Conservation (phyloP, 1,140 invertebrate genomes). For the Caerostris darwini region DNA sequence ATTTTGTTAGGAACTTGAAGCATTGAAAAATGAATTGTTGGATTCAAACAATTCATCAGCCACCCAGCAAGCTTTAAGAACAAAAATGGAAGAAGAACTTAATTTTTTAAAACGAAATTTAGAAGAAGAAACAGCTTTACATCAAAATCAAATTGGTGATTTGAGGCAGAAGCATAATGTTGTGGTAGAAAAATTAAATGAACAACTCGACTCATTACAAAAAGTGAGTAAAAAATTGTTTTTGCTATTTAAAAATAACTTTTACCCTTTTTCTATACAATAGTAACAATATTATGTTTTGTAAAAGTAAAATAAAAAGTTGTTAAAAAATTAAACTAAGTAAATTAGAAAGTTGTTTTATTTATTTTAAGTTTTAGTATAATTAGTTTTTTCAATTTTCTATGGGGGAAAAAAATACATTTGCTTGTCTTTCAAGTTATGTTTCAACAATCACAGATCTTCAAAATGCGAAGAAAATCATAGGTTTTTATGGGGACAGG, state of each 20-base stretch:
- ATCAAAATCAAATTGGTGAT: constrained; percentile 91
- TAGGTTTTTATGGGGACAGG: no score
- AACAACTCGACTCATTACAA: constrained; percentile 95
- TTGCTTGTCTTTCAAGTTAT: no score
- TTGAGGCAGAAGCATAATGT: constrained; percentile 95
- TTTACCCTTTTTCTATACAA: no score
- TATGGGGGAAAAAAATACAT: no score
- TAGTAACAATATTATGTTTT: no score
- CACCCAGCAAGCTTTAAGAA: constrained; percentile 94
- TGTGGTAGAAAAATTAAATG: constrained; percentile 91
- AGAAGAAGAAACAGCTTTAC: constrained; percentile 91
- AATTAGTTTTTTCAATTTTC: no score
- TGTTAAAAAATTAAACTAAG: neutral
- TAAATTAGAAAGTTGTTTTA: neutral
- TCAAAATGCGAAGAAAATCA: no score
- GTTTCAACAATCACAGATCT: no score
- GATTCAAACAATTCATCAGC: constrained; percentile 97
- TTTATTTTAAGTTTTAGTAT: no score
- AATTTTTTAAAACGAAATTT: constrained; percentile 94
- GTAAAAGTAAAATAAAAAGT: no score
- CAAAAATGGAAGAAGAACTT: constrained; percentile 96
- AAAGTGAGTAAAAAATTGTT: constrained; percentile 72
- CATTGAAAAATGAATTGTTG: constrained; percentile 96
- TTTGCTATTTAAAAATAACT: no score
- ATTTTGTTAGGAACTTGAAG: constrained; percentile 89